Evolutionary conservation across 2,888 invertebrate genomes (phyloP).

Genomic region (Eudasyphora cyanicolor): DNA sequence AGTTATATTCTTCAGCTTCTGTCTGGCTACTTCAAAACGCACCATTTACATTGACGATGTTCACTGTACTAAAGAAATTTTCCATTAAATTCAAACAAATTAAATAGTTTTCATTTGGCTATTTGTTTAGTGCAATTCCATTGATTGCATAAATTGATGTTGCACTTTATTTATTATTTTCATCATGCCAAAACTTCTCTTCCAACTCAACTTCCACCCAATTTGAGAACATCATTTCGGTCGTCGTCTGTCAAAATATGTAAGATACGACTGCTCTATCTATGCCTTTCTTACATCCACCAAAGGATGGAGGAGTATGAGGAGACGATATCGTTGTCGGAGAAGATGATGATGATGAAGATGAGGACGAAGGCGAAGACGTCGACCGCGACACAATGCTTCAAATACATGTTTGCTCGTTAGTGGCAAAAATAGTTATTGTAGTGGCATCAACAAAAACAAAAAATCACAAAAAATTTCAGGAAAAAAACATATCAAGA

Average conservation of each 20-base stretch:
- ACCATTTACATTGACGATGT: too few species aligned
- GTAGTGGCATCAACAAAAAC: too few species aligned
- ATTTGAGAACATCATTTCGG: constrained; percentile 12
- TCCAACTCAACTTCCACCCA: not conserved
- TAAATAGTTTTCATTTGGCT: too few species aligned
- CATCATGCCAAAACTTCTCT: not conserved
- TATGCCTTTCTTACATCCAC: not conserved
- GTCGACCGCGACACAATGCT: constrained; percentile 13
- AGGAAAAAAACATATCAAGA: too few species aligned
- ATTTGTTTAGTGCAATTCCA: too few species aligned
- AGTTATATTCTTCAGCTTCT: too few species aligned
- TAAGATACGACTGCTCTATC: not conserved
- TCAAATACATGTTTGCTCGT: constrained; percentile 18
- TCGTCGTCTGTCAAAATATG: constrained; percentile 9
- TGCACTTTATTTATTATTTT: not conserved
- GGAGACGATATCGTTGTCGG: not conserved
- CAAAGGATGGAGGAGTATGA: not conserved
- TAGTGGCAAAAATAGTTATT: constrained; percentile 37
- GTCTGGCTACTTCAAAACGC: too few species aligned
- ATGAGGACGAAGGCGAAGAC: not conserved
- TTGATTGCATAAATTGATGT: too few species aligned
- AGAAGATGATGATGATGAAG: not conserved
- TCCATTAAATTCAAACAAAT: too few species aligned
- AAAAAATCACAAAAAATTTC: too few species aligned
- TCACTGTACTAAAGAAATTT: too few species aligned